Percentiles rank a stretch among this genome's conserved stretches.
phyloP scores from a whole-genome alignment of 2,888 invertebrate species.

The Thereva unica region DNA sequence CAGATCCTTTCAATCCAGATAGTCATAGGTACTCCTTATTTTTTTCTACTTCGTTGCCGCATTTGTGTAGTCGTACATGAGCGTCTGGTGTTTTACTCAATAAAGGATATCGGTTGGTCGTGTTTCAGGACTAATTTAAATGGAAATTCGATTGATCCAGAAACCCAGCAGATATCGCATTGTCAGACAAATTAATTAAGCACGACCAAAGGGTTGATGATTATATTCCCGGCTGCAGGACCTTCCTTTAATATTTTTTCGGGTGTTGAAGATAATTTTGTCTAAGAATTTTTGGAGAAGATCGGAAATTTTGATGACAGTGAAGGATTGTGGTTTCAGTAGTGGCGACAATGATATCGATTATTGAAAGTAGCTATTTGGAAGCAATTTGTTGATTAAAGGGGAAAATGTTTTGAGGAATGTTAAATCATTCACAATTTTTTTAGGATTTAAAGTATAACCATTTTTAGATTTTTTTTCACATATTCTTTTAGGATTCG shows the following conservation, averaged over 20 bases:
- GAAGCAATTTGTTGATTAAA: too few relatives aligned
- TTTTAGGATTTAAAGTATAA: too few relatives aligned
- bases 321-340: too few relatives aligned
- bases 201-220: conserved; percentile 8
- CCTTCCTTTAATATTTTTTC: neutral
- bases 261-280: conserved; percentile 13
- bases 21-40: neutral
- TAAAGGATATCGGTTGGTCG: too few relatives aligned
- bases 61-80: neutral
- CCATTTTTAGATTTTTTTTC: too few relatives aligned
- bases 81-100: too few relatives aligned
- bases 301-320: too few relatives aligned
- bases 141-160: conserved; percentile 14
- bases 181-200: conserved; percentile 30
- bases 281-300: conserved; percentile 22
- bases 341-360: too few relatives aligned
- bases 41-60: neutral
- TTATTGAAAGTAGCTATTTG: too few relatives aligned
- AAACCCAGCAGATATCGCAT: conserved; percentile 1
- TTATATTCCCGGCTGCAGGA: neutral
- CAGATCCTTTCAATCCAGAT: conserved; percentile 3
- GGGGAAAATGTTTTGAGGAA: too few relatives aligned
- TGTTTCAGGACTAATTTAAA: conserved; percentile 15
- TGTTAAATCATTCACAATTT: too few relatives aligned
- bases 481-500: too few relatives aligned